A percentile compares a stretch with the other conserved stretches of the same genome.
These are phyloP conservation scores for Calliphora vicina DNA, from an alignment of 1,140 invertebrate genomes.

Conservation along the genomic window DNA sequence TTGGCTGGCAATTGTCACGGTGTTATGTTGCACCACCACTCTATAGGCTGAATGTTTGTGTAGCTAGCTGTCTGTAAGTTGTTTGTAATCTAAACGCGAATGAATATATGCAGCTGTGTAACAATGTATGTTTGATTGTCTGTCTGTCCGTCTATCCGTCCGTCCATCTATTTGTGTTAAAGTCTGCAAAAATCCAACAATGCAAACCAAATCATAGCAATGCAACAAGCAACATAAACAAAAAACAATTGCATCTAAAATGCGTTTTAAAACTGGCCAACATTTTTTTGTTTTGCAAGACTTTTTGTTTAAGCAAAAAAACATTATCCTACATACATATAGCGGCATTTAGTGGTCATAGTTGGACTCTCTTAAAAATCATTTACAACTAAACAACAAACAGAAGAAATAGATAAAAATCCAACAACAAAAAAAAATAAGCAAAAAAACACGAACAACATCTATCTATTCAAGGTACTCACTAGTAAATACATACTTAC, in stretches of 20 bases:
- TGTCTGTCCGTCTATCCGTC: background rate
- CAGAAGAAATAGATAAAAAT: background rate
- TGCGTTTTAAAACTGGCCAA: constrained; percentile 2
- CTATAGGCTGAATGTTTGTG: background rate
- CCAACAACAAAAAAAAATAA: too few relatives aligned
- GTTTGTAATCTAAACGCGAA: background rate
- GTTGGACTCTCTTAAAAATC: background rate
- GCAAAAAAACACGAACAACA: background rate
- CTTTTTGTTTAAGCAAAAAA: background rate
- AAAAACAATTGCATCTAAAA: constrained; percentile 5
- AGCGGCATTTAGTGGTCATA: constrained; percentile 1
- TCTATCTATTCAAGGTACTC: background rate
- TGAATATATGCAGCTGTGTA: constrained; percentile 2
- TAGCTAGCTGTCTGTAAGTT: background rate
- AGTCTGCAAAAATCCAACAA: background rate
- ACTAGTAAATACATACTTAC: background rate
- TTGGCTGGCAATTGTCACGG: constrained; percentile 33
- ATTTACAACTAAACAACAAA: constrained; percentile 7
- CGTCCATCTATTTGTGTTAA: background rate
- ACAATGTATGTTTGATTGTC: constrained; percentile 3
- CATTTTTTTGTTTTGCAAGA: background rate
- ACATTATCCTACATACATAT: too few relatives aligned
- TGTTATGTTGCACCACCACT: constrained; percentile 12
- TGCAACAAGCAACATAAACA: background rate
- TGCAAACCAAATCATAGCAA: background rate